A percentile compares a stretch with the other conserved stretches of the same genome.
Evolutionary conservation across 2,797 vertebrate species (phyloP).

Genomic region (Triplophysa yarkandensis): DNA sequence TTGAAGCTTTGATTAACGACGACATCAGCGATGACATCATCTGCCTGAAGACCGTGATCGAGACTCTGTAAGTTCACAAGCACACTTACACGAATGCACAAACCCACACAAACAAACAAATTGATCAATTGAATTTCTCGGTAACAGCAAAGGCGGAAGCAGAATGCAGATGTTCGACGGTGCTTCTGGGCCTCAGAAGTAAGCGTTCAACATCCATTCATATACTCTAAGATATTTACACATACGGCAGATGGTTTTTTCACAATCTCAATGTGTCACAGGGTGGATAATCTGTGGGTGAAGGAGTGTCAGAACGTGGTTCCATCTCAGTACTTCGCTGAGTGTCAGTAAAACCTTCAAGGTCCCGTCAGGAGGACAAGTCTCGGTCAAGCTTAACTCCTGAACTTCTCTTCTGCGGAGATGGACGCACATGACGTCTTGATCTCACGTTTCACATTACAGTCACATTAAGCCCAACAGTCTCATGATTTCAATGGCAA

Average conservation of each 20-base stretch:
- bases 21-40: slow-evolving; percentile 13
- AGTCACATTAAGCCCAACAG: neutral
- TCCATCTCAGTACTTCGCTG: slow-evolving; percentile 17
- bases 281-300: neutral
- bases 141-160: neutral
- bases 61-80: neutral
- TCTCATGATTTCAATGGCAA: neutral
- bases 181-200: neutral
- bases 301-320: slow-evolving; percentile 18
- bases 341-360: slow-evolving; percentile 22
- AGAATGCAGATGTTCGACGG: neutral
- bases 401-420: neutral
- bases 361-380: neutral
- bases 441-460: neutral
- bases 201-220: neutral
- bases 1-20: slow-evolving; percentile 17
- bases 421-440: neutral
- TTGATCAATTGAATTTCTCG: neutral
- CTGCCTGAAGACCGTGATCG: slow-evolving; percentile 26
- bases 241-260: too few relatives aligned
- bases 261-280: neutral
- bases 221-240: neutral
- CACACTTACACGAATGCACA: neutral
- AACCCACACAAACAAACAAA: neutral
- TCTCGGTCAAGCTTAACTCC: neutral